phyloP scores from a whole-genome alignment of 2,113 vertebrate species.

The Eclectus roratus region DNA sequence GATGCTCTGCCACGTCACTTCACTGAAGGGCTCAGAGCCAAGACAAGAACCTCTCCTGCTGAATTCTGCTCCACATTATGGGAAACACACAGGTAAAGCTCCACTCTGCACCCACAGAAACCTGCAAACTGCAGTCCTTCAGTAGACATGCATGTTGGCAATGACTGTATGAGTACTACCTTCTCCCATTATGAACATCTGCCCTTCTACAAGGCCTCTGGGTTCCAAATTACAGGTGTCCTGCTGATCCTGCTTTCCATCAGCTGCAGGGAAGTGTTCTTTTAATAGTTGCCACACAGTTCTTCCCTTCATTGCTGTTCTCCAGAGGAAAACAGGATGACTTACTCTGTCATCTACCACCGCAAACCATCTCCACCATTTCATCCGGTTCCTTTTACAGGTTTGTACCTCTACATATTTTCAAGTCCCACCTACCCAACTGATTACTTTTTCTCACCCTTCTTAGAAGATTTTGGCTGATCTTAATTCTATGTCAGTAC shows the following conservation, averaged over 20 bases:
- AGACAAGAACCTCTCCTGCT: background rate
- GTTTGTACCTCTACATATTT: background rate
- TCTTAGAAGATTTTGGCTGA: background rate
- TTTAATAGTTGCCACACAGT: background rate
- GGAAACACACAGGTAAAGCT: background rate
- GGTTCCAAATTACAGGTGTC: background rate
- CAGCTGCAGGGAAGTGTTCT: background rate
- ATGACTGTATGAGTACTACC: background rate
- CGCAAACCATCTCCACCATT: background rate
- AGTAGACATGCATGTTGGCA: background rate
- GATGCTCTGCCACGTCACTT: background rate
- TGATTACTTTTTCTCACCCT: background rate
- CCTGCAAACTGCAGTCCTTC: background rate
- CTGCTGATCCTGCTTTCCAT: background rate
- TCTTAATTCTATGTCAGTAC: background rate
- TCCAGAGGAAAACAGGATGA: background rate
- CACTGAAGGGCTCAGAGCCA: background rate
- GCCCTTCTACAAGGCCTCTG: background rate
- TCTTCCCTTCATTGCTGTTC: background rate
- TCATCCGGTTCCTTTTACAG: background rate
- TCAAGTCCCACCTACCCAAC: background rate
- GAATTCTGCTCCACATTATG: background rate
- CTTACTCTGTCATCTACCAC: background rate
- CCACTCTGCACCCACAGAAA: background rate
- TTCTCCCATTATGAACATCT: accelerated